Percentiles rank a stretch among this genome's conserved stretches.
Conservation (phyloP, 2,797 vertebrate species). For the Myotis findleyi region DNA sequence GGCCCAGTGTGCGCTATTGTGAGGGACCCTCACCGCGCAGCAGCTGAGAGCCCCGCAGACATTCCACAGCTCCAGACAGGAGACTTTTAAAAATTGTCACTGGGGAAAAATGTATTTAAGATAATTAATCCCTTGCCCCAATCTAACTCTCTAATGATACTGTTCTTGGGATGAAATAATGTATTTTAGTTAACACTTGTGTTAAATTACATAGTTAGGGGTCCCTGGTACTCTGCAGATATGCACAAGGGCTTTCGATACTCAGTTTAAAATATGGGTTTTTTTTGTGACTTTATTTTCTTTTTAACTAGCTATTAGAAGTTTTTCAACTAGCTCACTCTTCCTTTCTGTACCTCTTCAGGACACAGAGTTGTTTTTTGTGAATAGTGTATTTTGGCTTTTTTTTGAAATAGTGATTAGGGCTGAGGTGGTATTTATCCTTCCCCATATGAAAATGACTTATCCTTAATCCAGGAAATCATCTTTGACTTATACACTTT, state of each 20-base stretch:
- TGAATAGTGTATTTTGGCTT: conserved; percentile 53
- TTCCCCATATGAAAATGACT: not conserved
- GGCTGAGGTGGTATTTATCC: conserved; percentile 60
- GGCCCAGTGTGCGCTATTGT: not conserved
- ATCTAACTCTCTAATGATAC: conserved; percentile 3
- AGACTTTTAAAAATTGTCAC: conserved; percentile 49
- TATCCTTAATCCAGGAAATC: conserved; percentile 71
- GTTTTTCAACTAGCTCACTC: conserved; percentile 79
- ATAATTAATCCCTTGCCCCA: not conserved
- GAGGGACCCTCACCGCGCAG: not conserved
- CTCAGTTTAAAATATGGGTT: not conserved
- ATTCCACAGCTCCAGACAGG: conserved; percentile 41
- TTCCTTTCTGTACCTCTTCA: conserved; percentile 78
- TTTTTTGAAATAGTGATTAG: conserved; percentile 57
- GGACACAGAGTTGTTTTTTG: conserved; percentile 47
- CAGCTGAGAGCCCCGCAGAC: not conserved
- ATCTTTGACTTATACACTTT: conserved; percentile 68
- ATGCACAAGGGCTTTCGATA: not conserved
- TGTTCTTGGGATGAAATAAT: conserved; percentile 3
- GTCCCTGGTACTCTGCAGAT: not conserved
- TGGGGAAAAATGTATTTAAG: conserved; percentile 16
- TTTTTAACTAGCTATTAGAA: conserved; percentile 61
- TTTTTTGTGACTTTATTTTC: not conserved
- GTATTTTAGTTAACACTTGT: not conserved
- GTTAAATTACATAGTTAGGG: not conserved